Evolutionary conservation across 2,797 vertebrate species (phyloP).

Genomic region (Sorex maritimensis): DNA sequence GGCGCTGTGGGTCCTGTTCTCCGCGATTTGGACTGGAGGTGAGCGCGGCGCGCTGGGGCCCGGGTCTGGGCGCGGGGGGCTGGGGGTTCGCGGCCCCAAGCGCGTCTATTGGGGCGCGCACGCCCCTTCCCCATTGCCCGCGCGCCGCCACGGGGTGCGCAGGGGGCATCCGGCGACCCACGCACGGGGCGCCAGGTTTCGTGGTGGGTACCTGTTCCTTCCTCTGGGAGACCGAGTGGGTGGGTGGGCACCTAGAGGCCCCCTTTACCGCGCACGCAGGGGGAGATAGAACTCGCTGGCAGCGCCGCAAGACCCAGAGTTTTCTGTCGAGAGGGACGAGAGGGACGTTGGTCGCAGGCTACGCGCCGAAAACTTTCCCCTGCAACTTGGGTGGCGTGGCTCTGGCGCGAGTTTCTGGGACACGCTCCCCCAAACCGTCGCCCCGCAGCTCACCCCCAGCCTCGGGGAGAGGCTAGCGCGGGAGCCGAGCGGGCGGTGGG

Average conservation of each 20-base stretch:
- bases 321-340: background rate
- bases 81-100: background rate
- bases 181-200: background rate
- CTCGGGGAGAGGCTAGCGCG: background rate
- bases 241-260: no score
- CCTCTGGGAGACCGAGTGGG: no score
- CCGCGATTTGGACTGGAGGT: conserved; percentile 70
- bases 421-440: background rate
- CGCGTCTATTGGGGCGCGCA: no score
- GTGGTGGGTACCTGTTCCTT: background rate
- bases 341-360: background rate
- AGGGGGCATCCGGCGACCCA: background rate
- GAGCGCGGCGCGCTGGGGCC: conserved; percentile 47
- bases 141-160: background rate
- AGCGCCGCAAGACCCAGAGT: background rate
- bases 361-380: background rate
- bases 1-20: conserved; percentile 70
- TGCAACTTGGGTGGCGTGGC: no score
- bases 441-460: no score
- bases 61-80: background rate
- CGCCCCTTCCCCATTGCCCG: background rate
- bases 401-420: background rate
- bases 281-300: background rate
- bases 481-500: background rate
- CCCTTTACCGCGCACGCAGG: background rate